Conservation (phyloP, 2,113 vertebrate genomes). For the Onychostruthus taczanowskii region DNA sequence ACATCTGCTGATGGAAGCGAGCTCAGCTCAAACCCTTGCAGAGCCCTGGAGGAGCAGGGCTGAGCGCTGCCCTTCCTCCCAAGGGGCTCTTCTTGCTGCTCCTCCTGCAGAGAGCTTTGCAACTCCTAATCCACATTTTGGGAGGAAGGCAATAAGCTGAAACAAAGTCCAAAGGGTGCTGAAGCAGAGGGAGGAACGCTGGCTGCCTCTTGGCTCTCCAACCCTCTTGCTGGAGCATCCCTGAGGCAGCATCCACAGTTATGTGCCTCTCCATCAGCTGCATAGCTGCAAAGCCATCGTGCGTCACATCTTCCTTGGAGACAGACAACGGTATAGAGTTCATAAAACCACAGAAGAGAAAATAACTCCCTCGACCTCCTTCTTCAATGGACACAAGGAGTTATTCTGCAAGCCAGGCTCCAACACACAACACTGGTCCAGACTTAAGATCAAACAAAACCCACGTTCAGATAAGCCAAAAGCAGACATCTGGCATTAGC, state of each 20-base stretch:
- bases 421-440: background rate
- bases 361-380: background rate
- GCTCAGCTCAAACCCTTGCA: background rate
- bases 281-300: constrained; percentile 37
- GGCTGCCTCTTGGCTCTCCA: background rate
- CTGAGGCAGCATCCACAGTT: background rate
- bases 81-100: background rate
- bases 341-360: constrained; percentile 34
- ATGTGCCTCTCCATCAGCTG: background rate
- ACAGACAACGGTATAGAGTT: background rate
- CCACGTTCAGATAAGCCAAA: background rate
- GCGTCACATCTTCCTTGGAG: constrained; percentile 51
- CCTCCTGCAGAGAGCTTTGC: background rate
- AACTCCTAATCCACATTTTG: background rate
- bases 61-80: background rate
- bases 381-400: background rate
- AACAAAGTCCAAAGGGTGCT: background rate
- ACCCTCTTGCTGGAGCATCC: background rate
- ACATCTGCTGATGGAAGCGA: constrained; percentile 62
- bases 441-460: background rate
- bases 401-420: background rate
- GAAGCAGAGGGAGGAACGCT: background rate
- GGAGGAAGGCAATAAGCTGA: background rate
- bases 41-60: background rate
- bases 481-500: background rate